Evolutionary conservation across 1,140 invertebrate genomes (phyloP), one percentile per base, ranked within the genome.

Genomic region (Musca domestica): DNA sequence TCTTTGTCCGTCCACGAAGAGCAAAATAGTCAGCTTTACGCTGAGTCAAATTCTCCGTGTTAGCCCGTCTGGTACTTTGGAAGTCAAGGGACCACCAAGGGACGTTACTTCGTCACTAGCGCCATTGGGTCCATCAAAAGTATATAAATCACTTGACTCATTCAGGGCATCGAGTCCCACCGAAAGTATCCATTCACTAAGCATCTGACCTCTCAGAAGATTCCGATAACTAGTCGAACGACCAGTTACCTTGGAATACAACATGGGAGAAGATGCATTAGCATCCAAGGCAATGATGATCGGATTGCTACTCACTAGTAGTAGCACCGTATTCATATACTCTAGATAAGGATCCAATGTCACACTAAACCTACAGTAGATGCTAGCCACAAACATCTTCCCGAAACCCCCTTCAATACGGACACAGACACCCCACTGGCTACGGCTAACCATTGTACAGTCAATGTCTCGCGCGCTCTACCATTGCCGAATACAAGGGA

Each of bases 61-160:
- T 20, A 7, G 51, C 7, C 7, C 14, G 10, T 54, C 51, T 10
- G 51, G 9, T 20, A 9, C 17, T 7, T 19, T 10, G 51, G 20
- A 10, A 54, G 10, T 54, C 51, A 7, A 7, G 7, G 9, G 7
- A 12, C 51, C 51, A 54, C 51, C 20, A 54, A 12, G 7, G 9
- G 6, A 54, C 51, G 7, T 20, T 54, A 9, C 19, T 7, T 14
- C 51, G 51, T 9, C 64, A 22, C 49, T 52, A 7, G 12, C 2
- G 6, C 19, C 49, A 19, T 20, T 52, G 5, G 49, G 49, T 4
- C 17, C 49, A 27, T 63, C 47, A 49, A 69, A 69, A 12, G 68
- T 56, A 30, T 58, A 66, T 23, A 30, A 48, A 27, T 49, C 68
- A 66, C 68, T 66, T 6, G 68, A 64, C 51, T 65, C 61, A 20